These are phyloP conservation scores for Alviniconcha strummeri DNA, from an alignment of 2,888 invertebrate genomes.

Conservation along the genomic window DNA sequence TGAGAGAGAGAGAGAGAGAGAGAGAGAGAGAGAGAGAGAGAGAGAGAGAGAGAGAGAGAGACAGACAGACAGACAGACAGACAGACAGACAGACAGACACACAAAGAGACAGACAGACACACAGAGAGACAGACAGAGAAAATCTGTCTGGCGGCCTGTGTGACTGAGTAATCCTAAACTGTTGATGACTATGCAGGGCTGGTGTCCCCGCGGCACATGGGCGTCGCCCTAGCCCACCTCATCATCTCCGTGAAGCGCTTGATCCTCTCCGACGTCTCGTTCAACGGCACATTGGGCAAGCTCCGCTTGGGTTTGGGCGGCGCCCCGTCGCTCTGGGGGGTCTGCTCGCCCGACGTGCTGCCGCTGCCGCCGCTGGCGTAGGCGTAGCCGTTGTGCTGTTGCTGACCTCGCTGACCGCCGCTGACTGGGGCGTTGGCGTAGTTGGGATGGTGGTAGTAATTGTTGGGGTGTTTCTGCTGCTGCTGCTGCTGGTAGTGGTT, in stretches of 20 bases:
- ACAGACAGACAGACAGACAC: too few relatives aligned
- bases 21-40: too few relatives aligned
- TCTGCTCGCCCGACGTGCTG: background rate
- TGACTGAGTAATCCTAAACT: too few relatives aligned
- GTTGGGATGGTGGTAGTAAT: background rate
- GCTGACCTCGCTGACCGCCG: background rate
- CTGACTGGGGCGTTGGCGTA: background rate
- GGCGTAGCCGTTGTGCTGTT: conserved; percentile 7
- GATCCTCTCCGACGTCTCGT: conserved; percentile 54
- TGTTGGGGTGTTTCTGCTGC: background rate
- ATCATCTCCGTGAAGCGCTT: conserved; percentile 59
- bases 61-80: too few relatives aligned
- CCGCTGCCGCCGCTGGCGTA: background rate
- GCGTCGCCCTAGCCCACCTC: conserved; percentile 25
- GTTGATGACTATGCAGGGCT: too few relatives aligned
- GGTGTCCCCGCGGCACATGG: too few relatives aligned
- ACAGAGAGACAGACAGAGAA: too few relatives aligned
- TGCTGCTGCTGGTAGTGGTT: background rate
- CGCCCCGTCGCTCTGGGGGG: background rate
- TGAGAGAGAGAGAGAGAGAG: too few relatives aligned
- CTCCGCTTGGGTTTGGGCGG: conserved; percentile 49
- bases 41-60: too few relatives aligned
- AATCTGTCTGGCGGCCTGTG: too few relatives aligned
- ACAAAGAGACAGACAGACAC: too few relatives aligned
- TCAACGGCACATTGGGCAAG: conserved; percentile 54